phyloP scores from a whole-genome alignment of 2,888 invertebrate species.

The Syrphus vitripennis region DNA sequence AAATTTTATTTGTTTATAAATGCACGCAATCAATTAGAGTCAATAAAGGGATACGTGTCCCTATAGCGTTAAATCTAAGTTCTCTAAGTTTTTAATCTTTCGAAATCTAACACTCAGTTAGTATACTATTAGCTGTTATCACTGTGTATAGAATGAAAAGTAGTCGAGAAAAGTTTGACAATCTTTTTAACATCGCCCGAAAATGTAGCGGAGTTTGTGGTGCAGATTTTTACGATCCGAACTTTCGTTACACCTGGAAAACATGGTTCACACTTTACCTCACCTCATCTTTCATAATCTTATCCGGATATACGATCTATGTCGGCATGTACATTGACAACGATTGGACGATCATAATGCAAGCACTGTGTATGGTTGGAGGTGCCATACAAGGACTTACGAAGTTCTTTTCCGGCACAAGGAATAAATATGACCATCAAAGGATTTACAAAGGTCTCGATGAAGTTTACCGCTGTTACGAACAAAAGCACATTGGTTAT shows the following conservation, averaged over 20 bases:
- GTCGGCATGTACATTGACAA: slow-evolving; percentile 68
- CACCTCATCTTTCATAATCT: slow-evolving; percentile 61
- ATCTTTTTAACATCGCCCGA: neutral
- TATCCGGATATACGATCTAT: slow-evolving; percentile 74
- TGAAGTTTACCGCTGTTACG: slow-evolving; percentile 73
- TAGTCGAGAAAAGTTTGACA: neutral
- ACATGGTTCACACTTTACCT: slow-evolving; percentile 66
- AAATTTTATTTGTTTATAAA: no score
- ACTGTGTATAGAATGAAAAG: neutral
- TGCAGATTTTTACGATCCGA: slow-evolving; percentile 67
- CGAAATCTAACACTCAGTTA: neutral
- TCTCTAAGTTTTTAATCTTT: neutral
- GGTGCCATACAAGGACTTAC: slow-evolving; percentile 38
- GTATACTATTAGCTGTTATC: no score
- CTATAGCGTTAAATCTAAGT: neutral
- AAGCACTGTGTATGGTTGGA: slow-evolving; percentile 71
- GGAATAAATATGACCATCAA: neutral
- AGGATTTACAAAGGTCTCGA: neutral
- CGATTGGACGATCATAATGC: slow-evolving; percentile 73
- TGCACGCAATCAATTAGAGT: neutral
- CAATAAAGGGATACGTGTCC: neutral
- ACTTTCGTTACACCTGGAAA: slow-evolving; percentile 68
- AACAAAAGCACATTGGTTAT: slow-evolving; percentile 65
- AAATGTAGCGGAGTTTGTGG: slow-evolving; percentile 69
- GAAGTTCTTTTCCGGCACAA: neutral